These are phyloP conservation scores for Epinotia bilunana DNA, from an alignment of 2,888 invertebrate genomes.

Conservation along the genomic window DNA sequence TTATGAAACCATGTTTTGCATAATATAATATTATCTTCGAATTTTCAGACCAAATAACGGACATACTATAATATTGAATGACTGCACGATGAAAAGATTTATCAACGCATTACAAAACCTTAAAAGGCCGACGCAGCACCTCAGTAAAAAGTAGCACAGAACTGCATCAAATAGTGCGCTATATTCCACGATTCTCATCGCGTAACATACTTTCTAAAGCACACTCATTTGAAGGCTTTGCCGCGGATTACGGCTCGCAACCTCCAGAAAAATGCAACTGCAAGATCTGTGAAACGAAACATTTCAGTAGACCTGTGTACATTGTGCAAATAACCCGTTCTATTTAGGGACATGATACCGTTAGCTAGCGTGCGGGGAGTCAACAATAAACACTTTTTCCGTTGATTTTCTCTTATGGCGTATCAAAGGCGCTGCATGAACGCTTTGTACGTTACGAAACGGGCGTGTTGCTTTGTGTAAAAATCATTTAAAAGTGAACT, in stretches of 20 bases:
- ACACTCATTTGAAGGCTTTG: slow-evolving; percentile 37
- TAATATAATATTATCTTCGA: neutral
- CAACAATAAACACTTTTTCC: slow-evolving; percentile 42
- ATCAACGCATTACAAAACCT: slow-evolving; percentile 11
- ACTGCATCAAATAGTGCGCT: neutral
- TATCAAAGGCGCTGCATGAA: slow-evolving; percentile 37
- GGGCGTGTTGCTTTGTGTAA: slow-evolving; percentile 20
- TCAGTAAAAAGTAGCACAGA: slow-evolving; percentile 8
- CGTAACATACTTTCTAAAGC: slow-evolving; percentile 29
- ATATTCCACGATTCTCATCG: slow-evolving; percentile 12
- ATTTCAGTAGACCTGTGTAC: slow-evolving; percentile 21
- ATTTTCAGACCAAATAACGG: neutral
- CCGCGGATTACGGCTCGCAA: slow-evolving; percentile 20
- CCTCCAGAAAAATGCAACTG: slow-evolving; percentile 35
- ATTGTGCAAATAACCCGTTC: slow-evolving; percentile 34
- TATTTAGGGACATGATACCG: slow-evolving; percentile 39
- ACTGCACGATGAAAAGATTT: neutral
- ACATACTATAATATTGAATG: neutral
- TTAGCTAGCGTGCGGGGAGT: slow-evolving; percentile 24
- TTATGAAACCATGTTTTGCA: no score
- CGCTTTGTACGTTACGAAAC: slow-evolving; percentile 36
- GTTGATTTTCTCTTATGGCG: slow-evolving; percentile 38
- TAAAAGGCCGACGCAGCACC: neutral
- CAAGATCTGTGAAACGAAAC: slow-evolving; percentile 30
- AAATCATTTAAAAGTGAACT: slow-evolving; percentile 29